Evolutionary conservation across 2,797 vertebrate species (phyloP).

Genomic region (Lycodopsis pacificus): DNA sequence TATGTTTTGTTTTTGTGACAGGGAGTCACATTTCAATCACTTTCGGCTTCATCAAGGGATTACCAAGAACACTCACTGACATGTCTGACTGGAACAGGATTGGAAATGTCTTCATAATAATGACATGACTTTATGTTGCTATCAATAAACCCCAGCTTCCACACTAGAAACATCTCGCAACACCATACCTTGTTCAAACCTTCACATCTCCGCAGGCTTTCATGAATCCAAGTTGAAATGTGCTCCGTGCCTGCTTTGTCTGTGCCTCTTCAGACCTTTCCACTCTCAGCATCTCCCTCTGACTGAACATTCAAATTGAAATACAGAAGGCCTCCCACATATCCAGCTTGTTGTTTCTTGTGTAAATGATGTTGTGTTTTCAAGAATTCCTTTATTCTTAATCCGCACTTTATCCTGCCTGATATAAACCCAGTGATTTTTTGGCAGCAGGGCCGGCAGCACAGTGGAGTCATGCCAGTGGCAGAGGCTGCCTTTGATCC

Average conservation of each 20-base stretch:
- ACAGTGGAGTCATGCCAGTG: constrained; percentile 75
- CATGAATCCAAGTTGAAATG: constrained; percentile 41
- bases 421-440: constrained; percentile 78
- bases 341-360: constrained; percentile 83
- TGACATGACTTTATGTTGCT: constrained; percentile 14
- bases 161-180: constrained; percentile 14
- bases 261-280: constrained; percentile 56
- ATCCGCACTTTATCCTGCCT: constrained; percentile 80
- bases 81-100: constrained; percentile 9
- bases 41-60: constrained; percentile 26
- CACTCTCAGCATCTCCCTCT: constrained; percentile 56
- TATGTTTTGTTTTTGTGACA: constrained; percentile 29
- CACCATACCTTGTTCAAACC: constrained; percentile 25
- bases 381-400: constrained; percentile 81
- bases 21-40: constrained; percentile 42
- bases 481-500: constrained; percentile 79
- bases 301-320: constrained; percentile 67
- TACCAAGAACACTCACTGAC: constrained; percentile 31
- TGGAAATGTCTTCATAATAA: constrained; percentile 3
- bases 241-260: constrained; percentile 43
- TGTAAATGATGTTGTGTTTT: constrained; percentile 84
- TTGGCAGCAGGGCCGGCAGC: constrained; percentile 68
- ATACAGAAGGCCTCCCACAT: constrained; percentile 75
- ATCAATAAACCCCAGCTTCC: constrained; percentile 43
- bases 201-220: constrained; percentile 38